Evolutionary conservation across 2,113 vertebrate species (phyloP), one percentile per base, ranked within the genome.

Genomic region (Hemiprocne comata): DNA sequence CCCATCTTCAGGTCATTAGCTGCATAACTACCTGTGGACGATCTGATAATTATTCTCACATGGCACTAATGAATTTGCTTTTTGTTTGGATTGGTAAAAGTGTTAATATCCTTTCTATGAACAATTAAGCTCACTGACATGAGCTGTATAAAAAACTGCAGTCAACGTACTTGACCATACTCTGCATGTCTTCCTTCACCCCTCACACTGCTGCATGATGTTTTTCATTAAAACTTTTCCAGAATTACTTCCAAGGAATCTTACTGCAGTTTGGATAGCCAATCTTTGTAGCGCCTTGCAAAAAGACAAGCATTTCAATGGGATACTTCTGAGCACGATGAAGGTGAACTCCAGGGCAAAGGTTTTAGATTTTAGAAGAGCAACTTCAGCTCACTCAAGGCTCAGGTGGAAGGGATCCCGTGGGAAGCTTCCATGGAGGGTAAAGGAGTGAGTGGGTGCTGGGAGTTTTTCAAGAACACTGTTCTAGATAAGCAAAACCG

Each of bases 1-100:
- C 89, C 76, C 61, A 33, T 75, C 53, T 57, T 84, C 79, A 40
- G 91, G 90, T 96, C 97, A 96, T 97, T 95, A 96, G 74, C 95
- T 96, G 77, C 58, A 54, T 71, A 95, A 91, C 71, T 86, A 87
- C 91, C 96, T 89, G 91, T 74, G 90, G 90, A 85, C 17, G 3
- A 91, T 85, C 48, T 33, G 81, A 19, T 73, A 73, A 78, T 90
- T 44, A 24, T 70, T 75, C 69, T 92, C 60, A 70, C 33, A 11
- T 70, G 80, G 94, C 93, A 69, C 54, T 67, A 97, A 92, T 91
- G 74, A 21, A 73, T 96, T 96, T 94, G 58, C 58, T 96, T 92
- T 73, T 82, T 24, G 72, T 82, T 85, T 80, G 81, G 44, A 44
- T 87, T 55, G 81, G 85, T 83, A 34, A 40, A 76, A 89, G 38